These are phyloP conservation scores for Limnephilus auricula DNA, from an alignment of 2,888 invertebrate species.

Conservation along the genomic window DNA sequence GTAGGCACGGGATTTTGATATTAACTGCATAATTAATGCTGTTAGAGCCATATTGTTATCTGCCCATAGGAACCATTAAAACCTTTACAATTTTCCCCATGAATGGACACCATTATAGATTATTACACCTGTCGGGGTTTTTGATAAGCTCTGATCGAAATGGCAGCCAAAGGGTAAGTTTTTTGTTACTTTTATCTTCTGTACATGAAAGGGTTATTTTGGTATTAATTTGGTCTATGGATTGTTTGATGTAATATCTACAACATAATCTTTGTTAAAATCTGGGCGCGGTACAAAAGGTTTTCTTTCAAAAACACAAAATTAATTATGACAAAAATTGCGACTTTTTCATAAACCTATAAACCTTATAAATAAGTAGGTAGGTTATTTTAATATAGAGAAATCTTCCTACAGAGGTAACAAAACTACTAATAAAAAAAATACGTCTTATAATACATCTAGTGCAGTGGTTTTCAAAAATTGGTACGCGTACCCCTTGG, in stretches of 20 bases:
- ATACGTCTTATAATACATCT: no score
- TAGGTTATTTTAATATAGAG: no score
- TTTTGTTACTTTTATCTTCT: background rate
- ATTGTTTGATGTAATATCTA: background rate
- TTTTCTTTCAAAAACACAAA: background rate
- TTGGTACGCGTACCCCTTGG: no score
- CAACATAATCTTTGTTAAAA: background rate
- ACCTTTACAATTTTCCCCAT: constrained; percentile 21
- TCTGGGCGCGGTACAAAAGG: background rate
- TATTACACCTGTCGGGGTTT: background rate
- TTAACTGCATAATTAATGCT: constrained; percentile 7
- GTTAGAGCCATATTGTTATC: constrained; percentile 9
- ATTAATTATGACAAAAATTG: background rate
- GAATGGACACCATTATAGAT: background rate
- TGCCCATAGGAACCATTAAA: background rate
- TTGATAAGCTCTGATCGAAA: background rate
- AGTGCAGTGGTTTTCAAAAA: no score
- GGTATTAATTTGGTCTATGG: background rate
- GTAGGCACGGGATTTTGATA: constrained; percentile 22
- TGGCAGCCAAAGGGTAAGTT: constrained; percentile 2
- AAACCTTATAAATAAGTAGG: no score
- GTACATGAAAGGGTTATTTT: background rate
- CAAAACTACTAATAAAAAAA: no score
- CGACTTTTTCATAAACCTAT: background rate
- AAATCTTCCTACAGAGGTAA: no score